Evolutionary conservation across 2,113 vertebrate genomes (phyloP).

Genomic region (Acrocephalus arundinaceus): DNA sequence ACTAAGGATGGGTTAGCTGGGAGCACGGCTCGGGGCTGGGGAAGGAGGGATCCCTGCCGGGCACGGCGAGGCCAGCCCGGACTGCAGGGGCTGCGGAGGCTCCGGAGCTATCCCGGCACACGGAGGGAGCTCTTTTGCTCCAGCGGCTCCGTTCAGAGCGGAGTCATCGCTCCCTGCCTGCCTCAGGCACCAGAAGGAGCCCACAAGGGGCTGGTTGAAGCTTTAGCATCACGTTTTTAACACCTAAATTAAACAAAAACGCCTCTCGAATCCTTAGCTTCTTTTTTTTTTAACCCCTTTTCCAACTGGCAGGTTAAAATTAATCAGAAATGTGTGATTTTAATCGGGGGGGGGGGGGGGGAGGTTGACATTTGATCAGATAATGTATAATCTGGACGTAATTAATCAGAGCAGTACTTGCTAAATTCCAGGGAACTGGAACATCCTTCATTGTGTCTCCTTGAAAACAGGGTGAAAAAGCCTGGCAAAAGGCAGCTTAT

Average conservation of each 20-base stretch:
- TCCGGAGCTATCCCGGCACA: not conserved
- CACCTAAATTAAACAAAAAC: not conserved
- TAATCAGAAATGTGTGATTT: not conserved
- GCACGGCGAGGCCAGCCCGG: not conserved
- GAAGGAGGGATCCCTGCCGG: not conserved
- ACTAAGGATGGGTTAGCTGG: not conserved
- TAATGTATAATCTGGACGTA: not conserved
- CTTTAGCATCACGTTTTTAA: not conserved
- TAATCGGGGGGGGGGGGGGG: not conserved
- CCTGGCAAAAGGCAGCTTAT: not conserved
- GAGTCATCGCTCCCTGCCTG: not conserved
- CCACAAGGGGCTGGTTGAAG: not conserved
- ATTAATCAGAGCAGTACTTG: not conserved
- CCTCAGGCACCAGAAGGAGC: not conserved
- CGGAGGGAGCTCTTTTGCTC: not conserved
- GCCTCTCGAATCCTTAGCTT: not conserved
- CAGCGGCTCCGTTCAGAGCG: not conserved
- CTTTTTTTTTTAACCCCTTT: not conserved
- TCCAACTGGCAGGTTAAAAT: not conserved
- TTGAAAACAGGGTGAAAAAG: constrained; percentile 32
- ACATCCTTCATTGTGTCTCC: constrained; percentile 13
- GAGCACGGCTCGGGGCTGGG: not conserved
- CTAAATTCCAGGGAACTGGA: not conserved
- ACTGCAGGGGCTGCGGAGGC: not conserved
- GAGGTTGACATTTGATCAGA: not conserved